Evolutionary conservation across 2,888 invertebrate species (phyloP).

Genomic region (Cheilosia soror): DNA sequence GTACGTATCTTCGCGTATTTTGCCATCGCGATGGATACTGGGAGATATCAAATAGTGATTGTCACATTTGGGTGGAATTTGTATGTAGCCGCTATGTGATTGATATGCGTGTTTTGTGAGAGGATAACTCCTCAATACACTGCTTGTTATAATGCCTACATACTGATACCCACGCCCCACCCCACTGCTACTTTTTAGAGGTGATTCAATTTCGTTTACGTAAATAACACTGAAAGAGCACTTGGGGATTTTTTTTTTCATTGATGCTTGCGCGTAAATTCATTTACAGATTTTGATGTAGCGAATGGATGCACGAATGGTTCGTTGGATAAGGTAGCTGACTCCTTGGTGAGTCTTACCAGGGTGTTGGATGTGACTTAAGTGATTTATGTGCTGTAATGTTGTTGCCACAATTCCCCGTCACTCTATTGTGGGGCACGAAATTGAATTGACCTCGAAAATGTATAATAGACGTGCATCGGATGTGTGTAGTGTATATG

Average conservation of each 20-base stretch:
- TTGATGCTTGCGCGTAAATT: slow-evolving; percentile 25
- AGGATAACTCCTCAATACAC: slow-evolving; percentile 6
- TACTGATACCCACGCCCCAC: neutral
- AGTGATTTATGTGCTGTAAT: slow-evolving; percentile 50
- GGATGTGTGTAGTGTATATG: slow-evolving; percentile 24
- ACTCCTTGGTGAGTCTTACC: neutral
- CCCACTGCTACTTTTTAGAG: slow-evolving; percentile 27
- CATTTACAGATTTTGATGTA: slow-evolving; percentile 52
- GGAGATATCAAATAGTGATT: slow-evolving; percentile 44
- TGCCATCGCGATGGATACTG: neutral
- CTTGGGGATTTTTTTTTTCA: slow-evolving; percentile 25
- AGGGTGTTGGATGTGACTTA: slow-evolving; percentile 9
- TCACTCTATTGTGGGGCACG: slow-evolving; percentile 28
- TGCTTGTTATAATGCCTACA: neutral
- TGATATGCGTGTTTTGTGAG: slow-evolving; percentile 54
- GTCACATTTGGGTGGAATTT: slow-evolving; percentile 44
- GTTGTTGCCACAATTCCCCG: slow-evolving; percentile 16
- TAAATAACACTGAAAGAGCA: slow-evolving; percentile 59
- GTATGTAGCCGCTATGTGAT: slow-evolving; percentile 61
- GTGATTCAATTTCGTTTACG: slow-evolving; percentile 66
- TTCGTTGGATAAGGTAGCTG: neutral
- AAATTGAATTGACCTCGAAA: slow-evolving; percentile 64
- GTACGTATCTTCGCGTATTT: neutral
- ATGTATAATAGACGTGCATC: slow-evolving; percentile 14
- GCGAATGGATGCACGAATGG: slow-evolving; percentile 35